Percentiles rank a stretch among this genome's conserved stretches.
phyloP scores from a whole-genome alignment of 2,113 vertebrate genomes.

The Ophthalmolycus amberensis region DNA sequence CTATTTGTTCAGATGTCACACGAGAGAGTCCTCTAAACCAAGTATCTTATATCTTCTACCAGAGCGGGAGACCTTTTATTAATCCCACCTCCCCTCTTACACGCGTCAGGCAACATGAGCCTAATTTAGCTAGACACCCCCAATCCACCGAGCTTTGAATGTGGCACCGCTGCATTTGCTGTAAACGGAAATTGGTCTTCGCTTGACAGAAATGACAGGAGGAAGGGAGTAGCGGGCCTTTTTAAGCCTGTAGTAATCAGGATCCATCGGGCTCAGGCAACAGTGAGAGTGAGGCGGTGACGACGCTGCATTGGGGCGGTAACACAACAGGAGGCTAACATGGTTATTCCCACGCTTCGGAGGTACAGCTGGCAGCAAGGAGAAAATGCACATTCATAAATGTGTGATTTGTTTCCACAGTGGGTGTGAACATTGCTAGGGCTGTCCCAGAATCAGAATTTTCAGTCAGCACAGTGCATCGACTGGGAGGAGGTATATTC shows the following conservation, averaged over 20 bases:
- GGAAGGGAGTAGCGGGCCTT: conserved; percentile 58
- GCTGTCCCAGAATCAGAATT: not conserved
- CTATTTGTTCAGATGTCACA: not conserved
- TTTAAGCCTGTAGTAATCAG: conserved; percentile 59
- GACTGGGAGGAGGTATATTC: not conserved
- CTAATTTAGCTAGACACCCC: conserved; percentile 52
- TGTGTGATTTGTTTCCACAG: conserved; percentile 24
- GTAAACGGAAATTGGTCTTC: conserved; percentile 59
- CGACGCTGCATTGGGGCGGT: conserved; percentile 40
- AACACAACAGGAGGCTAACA: conserved; percentile 54
- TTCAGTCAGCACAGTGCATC: not conserved
- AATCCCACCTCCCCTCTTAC: conserved; percentile 39
- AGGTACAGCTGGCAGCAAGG: conserved; percentile 34
- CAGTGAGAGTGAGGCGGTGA: not conserved
- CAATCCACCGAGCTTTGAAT: conserved; percentile 51
- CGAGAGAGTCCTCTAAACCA: not conserved
- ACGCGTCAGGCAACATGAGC: conserved; percentile 46
- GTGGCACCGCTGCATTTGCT: conserved; percentile 47
- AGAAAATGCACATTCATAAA: conserved; percentile 53
- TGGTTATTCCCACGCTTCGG: conserved; percentile 53
- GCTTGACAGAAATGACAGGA: conserved; percentile 46
- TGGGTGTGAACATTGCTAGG: conserved; percentile 16
- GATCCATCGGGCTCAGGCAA: conserved; percentile 32
- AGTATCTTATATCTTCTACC: not conserved
- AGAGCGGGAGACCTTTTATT: conserved; percentile 20